Base-by-base conservation (phyloP, 2,113 vertebrate species). In the Stigmatopora argus region DNA sequence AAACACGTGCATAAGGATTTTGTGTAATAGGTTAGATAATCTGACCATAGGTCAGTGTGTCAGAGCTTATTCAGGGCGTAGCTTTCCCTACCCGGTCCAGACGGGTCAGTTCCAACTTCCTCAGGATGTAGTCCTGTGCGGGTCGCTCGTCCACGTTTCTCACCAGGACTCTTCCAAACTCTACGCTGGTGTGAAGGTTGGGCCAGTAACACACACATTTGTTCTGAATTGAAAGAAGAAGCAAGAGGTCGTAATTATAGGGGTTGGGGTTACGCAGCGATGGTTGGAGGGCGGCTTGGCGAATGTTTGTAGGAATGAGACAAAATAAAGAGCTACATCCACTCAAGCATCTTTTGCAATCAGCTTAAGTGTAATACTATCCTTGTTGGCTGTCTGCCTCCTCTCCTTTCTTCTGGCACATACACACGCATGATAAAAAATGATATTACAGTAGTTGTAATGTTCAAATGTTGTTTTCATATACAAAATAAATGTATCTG, bases 171-270 rank as follows among this genome's bases (percentile, higher is more conserved):
- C 75, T 72, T 13, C 92, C 92, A 0, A 91, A 92, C 46, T 94
- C 92, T 68, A 84, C 92, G 48, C 83, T 48, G 75, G 79, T 55
- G 0, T 89, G 52, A 17, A 85, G 75, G 69, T 94, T 92, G 0
- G 94, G 93, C 94, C 93, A 94, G 85, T 94, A 93, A 1, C 88
- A 82, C 64, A 93, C 93, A 71, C 94, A 96, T 74, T 95, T 94
- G 82, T 94, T 95, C 94, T 95, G 80, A n/a, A 66, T 41, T 12
- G 49, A 45, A 55, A 21, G 56, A 44, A 46, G 31, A 23, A 65
- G 38, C 66, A 26, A 64, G 9, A 14, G 45, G n/a, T 35, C 19
- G 38, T 19, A n/a, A 31, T 31, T 31, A 56, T 1, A 26, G 46
- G 46, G 23, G 19, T 10, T 35, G 47, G 52, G 38, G 47, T 17